phyloP scores from a whole-genome alignment of 2,113 vertebrate species.

The Aegithalos caudatus region DNA sequence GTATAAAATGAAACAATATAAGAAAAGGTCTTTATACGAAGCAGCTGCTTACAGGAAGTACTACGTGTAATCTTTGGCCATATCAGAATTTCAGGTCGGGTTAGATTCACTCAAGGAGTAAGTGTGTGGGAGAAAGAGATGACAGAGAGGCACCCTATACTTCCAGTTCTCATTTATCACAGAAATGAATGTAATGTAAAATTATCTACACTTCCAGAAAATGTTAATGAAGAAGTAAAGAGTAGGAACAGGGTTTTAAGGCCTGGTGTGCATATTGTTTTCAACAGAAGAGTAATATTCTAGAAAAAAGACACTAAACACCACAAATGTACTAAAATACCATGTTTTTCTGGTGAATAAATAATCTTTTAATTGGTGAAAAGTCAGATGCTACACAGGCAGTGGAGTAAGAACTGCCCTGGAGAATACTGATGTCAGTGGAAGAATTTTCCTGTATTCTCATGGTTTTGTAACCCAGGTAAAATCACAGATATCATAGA shows the following conservation, averaged over 20 bases:
- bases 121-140: background rate
- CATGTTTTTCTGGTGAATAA: background rate
- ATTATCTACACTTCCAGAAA: background rate
- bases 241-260: background rate
- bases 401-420: background rate
- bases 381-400: background rate
- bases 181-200: background rate
- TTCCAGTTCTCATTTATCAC: background rate
- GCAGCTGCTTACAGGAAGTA: conserved; percentile 22
- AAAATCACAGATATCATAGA: background rate
- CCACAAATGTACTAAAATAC: background rate
- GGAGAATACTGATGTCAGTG: background rate
- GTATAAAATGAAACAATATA: background rate
- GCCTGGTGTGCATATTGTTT: background rate
- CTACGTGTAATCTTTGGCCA: background rate
- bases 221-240: background rate
- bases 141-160: background rate
- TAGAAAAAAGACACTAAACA: background rate
- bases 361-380: background rate
- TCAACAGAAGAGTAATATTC: background rate
- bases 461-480: background rate
- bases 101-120: background rate
- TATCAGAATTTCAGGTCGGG: background rate
- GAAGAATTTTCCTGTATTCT: background rate
- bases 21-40: background rate